These are phyloP conservation scores for Dipus sagitta DNA, from an alignment of 2,797 vertebrate species.

Conservation along the genomic window DNA sequence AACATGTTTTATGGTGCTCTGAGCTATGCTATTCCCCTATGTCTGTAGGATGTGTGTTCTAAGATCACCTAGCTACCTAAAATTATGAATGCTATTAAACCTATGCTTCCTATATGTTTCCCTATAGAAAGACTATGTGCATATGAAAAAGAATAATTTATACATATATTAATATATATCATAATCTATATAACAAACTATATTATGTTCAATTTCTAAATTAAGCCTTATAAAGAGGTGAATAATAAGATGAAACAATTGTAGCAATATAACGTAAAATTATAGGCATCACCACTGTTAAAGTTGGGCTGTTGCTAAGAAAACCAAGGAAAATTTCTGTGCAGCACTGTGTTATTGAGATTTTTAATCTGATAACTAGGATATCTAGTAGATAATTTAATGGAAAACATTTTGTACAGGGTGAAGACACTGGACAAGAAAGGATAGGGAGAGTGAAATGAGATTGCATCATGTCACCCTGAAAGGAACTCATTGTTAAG, in stretches of 20 bases:
- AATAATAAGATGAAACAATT: background rate
- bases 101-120: background rate
- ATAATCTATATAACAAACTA: too few relatives aligned
- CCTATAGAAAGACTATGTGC: background rate
- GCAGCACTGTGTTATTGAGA: background rate
- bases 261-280: background rate
- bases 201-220: background rate
- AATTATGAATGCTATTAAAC: background rate
- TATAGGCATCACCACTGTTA: background rate
- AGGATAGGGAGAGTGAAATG: background rate
- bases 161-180: too few relatives aligned
- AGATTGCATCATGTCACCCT: background rate
- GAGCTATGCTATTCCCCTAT: background rate
- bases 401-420: background rate
- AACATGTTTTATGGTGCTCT: background rate
- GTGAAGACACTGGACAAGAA: background rate
- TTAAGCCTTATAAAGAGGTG: background rate
- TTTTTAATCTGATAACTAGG: background rate
- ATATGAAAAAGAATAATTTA: background rate
- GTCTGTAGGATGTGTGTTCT: background rate
- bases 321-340: background rate
- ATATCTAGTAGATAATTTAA: background rate
- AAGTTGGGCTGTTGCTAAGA: background rate
- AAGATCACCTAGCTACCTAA: background rate
- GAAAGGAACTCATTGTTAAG: background rate